These are phyloP conservation scores for Drosophila buzzatii DNA, from an alignment of 2,888 invertebrate genomes.

Conservation along the genomic window DNA sequence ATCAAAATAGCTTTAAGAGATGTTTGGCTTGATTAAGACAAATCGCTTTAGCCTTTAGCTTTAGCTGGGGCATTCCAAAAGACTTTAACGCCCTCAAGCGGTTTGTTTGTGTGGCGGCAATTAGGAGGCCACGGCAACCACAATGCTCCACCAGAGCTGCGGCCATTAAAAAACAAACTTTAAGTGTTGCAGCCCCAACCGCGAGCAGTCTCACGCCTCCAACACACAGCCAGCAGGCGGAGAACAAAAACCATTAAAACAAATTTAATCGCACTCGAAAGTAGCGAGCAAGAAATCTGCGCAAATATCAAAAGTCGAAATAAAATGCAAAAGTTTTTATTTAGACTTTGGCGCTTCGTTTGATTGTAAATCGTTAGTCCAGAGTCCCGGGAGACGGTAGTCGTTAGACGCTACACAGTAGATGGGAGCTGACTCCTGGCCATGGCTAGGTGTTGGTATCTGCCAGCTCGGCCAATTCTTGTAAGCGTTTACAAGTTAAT, in stretches of 20 bases:
- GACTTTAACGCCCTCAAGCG: conserved; percentile 34
- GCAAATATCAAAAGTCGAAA: conserved; percentile 75
- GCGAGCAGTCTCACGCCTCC: conserved; percentile 1
- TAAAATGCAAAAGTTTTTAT: conserved; percentile 80
- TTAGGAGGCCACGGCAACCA: conserved; percentile 49
- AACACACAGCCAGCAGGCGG: not conserved
- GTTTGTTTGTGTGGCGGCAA: conserved; percentile 42
- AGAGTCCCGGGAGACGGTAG: conserved; percentile 62
- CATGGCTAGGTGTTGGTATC: conserved; percentile 29
- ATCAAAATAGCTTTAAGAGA: not conserved
- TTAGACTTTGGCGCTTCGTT: conserved; percentile 70
- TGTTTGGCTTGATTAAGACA: not conserved
- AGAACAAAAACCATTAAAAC: conserved; percentile 84
- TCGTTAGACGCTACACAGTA: conserved; percentile 1
- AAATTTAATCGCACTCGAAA: conserved; percentile 85
- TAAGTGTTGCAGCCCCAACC: conserved; percentile 49
- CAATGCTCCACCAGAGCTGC: conserved; percentile 44
- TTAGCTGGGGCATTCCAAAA: not conserved
- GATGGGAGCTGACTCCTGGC: conserved; percentile 20
- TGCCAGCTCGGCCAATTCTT: conserved; percentile 14
- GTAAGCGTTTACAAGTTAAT: conserved; percentile 82
- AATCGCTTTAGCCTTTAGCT: conserved; percentile 1
- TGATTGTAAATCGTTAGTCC: conserved; percentile 83
- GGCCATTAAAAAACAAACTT: conserved; percentile 75
- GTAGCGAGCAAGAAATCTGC: conserved; percentile 69